A percentile compares a stretch with the other conserved stretches of the same genome.
Conservation (phyloP, 2,888 invertebrate genomes). For the Microplitis manilae region DNA sequence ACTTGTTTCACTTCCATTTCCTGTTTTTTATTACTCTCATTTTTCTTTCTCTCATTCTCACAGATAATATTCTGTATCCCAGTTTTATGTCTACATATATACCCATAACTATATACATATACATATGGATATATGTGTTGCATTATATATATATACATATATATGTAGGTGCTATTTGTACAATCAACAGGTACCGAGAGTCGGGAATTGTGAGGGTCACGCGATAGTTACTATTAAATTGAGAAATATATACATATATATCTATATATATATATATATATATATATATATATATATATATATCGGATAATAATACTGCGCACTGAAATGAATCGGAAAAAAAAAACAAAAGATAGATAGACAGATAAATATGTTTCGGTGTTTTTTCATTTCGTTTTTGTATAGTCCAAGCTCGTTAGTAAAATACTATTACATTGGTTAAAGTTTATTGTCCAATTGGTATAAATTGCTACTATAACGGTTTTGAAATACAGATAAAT, state of each 20-base stretch:
- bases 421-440: too few species aligned
- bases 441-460: too few species aligned
- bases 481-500: too few species aligned
- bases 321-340: neutral
- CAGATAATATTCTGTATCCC: neutral
- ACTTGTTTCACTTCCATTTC: neutral
- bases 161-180: slow-evolving; percentile 33
- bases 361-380: too few species aligned
- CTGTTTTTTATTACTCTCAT: neutral
- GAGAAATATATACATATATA: neutral
- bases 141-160: neutral
- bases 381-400: too few species aligned
- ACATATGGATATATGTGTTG: neutral
- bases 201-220: slow-evolving; percentile 30
- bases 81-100: neutral
- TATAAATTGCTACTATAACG: too few species aligned
- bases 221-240: slow-evolving; percentile 19
- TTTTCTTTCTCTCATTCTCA: neutral
- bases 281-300: too few species aligned
- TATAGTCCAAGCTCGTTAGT: too few species aligned
- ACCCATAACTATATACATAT: neutral
- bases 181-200: slow-evolving; percentile 47
- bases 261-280: too few species aligned
- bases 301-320: neutral
- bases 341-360: too few species aligned